These are phyloP conservation scores for Sciurus vulgaris DNA, from an alignment of 2,797 vertebrate species.

Conservation along the genomic window DNA sequence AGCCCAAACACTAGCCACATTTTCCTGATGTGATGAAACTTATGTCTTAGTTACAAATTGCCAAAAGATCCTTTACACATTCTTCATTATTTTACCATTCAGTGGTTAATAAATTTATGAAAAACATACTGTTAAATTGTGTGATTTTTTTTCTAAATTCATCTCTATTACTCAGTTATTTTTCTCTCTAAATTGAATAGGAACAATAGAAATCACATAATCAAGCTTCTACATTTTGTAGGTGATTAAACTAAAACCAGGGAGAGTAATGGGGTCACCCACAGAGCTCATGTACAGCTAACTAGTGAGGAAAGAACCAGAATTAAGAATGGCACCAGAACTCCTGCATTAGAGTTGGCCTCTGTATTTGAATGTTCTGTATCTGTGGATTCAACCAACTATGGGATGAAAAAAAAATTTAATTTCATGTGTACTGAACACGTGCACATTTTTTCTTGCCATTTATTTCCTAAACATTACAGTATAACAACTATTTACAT, in stretches of 20 bases:
- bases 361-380: not conserved
- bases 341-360: not conserved
- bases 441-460: not conserved
- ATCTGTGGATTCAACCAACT: not conserved
- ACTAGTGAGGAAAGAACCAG: not conserved
- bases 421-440: not conserved
- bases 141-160: not conserved
- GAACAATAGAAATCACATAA: not conserved
- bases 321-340: not conserved
- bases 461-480: not conserved
- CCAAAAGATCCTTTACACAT: not conserved
- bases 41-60: constrained; percentile 49
- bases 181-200: not conserved
- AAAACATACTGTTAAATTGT: not conserved
- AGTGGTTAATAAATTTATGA: constrained; percentile 16
- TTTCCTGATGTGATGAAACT: constrained; percentile 17
- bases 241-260: not conserved
- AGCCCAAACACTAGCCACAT: not conserved
- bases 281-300: not conserved
- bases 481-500: not conserved
- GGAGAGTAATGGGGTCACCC: not conserved
- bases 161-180: not conserved
- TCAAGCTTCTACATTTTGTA: not conserved
- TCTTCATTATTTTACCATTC: not conserved
- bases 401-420: not conserved